Evolutionary conservation across 2,113 vertebrate genomes (phyloP).

Genomic region (Seriola quinqueradiata): DNA sequence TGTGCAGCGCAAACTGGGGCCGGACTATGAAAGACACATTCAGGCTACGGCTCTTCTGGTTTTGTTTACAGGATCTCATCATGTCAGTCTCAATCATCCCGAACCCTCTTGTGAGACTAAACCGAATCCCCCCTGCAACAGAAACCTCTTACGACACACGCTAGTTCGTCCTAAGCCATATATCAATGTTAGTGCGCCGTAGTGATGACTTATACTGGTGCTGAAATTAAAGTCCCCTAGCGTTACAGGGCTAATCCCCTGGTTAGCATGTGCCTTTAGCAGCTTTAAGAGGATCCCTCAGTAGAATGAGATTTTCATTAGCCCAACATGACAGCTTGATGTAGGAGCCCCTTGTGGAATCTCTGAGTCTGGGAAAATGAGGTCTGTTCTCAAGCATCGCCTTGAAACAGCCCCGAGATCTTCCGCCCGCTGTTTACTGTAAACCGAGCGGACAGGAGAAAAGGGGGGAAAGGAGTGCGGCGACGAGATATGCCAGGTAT

Average conservation of each 20-base stretch:
- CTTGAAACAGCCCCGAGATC: conserved; percentile 41
- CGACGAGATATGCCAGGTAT: conserved; percentile 65
- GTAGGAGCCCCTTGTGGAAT: conserved; percentile 71
- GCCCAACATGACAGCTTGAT: conserved; percentile 72
- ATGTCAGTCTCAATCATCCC: conserved; percentile 56
- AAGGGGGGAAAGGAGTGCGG: conserved; percentile 17
- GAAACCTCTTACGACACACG: conserved; percentile 41
- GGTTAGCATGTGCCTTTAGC: conserved; percentile 76
- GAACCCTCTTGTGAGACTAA: conserved; percentile 25
- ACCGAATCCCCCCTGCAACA: conserved; percentile 19
- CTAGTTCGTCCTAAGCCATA: conserved; percentile 56
- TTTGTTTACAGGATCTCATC: conserved; percentile 56
- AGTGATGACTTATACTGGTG: conserved; percentile 66
- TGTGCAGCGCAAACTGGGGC: conserved; percentile 5
- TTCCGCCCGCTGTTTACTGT: conserved; percentile 69
- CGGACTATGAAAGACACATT: conserved; percentile 6
- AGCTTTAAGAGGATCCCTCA: conserved; percentile 71
- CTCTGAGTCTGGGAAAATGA: conserved; percentile 63
- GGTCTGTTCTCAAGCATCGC: conserved; percentile 48
- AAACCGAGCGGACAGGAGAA: conserved; percentile 64
- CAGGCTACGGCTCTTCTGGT: conserved; percentile 8
- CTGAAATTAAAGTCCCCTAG: conserved; percentile 77
- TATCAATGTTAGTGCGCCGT: conserved; percentile 64
- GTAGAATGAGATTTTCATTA: conserved; percentile 78
- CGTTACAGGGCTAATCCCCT: conserved; percentile 73